Percentiles rank a stretch among this genome's conserved stretches.
Evolutionary conservation across 2,113 vertebrate genomes (phyloP).

Genomic region (Saimiri boliviensis): DNA sequence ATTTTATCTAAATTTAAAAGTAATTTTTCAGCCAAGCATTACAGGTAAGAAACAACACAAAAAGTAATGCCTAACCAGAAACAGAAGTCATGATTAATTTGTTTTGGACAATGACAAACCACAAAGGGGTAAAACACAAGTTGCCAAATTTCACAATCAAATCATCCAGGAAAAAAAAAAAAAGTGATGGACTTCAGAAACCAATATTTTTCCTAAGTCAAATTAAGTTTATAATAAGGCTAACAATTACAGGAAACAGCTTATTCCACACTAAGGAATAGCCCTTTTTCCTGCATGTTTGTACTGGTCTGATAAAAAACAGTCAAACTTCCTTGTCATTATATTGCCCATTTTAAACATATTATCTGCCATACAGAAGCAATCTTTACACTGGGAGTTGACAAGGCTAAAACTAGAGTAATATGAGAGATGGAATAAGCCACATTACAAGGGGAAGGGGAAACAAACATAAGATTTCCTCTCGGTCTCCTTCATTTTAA

Average conservation of each 20-base stretch:
- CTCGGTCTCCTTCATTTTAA: neutral
- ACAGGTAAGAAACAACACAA: neutral
- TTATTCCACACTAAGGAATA: slow-evolving; percentile 79
- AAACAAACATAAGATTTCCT: neutral
- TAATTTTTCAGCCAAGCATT: neutral
- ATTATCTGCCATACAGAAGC: slow-evolving; percentile 69
- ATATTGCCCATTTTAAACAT: slow-evolving; percentile 81
- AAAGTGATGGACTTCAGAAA: slow-evolving; percentile 19
- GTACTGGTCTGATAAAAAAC: slow-evolving; percentile 81
- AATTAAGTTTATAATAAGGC: slow-evolving; percentile 75
- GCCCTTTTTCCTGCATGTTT: slow-evolving; percentile 82
- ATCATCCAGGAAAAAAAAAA: neutral
- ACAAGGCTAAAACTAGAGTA: slow-evolving; percentile 55
- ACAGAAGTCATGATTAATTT: slow-evolving; percentile 37
- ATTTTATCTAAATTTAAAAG: slow-evolving; percentile 1
- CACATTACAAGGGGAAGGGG: neutral
- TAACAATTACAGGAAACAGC: slow-evolving; percentile 85
- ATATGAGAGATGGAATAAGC: neutral
- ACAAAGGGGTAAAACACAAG: neutral
- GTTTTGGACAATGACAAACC: slow-evolving; percentile 22
- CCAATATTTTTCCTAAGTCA: slow-evolving; percentile 15
- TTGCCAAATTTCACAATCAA: slow-evolving; percentile 51
- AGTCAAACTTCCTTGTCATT: slow-evolving; percentile 80
- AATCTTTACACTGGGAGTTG: slow-evolving; percentile 52
- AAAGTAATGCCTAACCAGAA: slow-evolving; percentile 34